phyloP scores from a whole-genome alignment of 1,140 invertebrate genomes.

The Drosophila lowei region DNA sequence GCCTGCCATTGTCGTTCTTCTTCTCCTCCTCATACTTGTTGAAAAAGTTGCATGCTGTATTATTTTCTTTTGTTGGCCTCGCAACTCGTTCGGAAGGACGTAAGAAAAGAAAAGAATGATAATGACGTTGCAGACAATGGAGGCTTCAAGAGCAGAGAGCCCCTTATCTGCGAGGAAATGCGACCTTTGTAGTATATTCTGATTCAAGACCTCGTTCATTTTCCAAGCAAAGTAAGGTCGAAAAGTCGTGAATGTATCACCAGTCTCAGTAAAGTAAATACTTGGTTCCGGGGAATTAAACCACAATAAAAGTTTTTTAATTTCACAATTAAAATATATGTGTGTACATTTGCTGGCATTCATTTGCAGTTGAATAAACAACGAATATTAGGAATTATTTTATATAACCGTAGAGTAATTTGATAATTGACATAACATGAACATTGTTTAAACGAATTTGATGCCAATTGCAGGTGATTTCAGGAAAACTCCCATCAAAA shows the following conservation, averaged over 20 bases:
- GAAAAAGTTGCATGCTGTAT: constrained; percentile 18
- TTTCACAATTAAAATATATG: no score
- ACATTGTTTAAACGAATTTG: constrained; percentile 5
- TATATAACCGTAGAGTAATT: no score
- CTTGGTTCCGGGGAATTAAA: no score
- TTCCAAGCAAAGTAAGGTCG: neutral
- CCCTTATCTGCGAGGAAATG: constrained; percentile 1
- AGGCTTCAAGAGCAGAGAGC: constrained; percentile 6
- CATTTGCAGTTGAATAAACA: no score
- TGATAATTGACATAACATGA: no score
- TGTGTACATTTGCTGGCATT: no score
- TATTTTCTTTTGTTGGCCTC: constrained; percentile 26
- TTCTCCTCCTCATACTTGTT: neutral
- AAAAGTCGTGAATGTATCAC: no score
- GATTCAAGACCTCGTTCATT: neutral
- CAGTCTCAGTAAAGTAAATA: no score
- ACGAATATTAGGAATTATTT: no score
- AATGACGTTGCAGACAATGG: constrained; percentile 1
- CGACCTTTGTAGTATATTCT: neutral
- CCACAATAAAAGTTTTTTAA: no score
- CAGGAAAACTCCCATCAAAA: constrained; percentile 54
- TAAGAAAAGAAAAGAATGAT: constrained; percentile 7
- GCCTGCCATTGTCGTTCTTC: constrained; percentile 1
- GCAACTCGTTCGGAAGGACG: constrained; percentile 14
- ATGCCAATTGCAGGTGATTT: constrained; percentile 13